Evolutionary conservation across 2,888 invertebrate species (phyloP).

Genomic region (Proisotoma minuta): DNA sequence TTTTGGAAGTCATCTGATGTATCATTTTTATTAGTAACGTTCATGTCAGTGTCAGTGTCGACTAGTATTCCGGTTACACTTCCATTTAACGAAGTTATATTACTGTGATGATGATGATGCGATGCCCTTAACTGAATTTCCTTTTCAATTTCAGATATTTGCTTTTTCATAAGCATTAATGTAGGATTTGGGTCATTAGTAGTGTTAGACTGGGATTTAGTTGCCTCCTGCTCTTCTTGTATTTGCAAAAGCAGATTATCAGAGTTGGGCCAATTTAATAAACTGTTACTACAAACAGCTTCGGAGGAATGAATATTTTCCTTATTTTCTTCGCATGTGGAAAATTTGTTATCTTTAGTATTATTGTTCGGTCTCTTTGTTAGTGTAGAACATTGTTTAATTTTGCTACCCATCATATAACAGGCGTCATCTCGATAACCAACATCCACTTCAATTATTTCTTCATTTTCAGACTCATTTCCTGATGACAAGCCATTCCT

Average conservation of each 20-base stretch:
- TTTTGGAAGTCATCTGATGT: not conserved
- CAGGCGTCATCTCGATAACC: not conserved
- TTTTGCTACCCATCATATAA: conserved; percentile 8
- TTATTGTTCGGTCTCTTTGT: not conserved
- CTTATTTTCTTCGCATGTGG: not conserved
- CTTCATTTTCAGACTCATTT: conserved; percentile 83
- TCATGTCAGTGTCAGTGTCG: not conserved
- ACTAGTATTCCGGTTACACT: not conserved
- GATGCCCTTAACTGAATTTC: conserved; percentile 57
- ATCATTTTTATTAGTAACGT: not conserved
- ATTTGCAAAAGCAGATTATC: conserved; percentile 3
- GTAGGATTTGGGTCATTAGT: conserved; percentile 68
- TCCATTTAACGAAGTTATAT: not conserved
- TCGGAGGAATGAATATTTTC: not conserved
- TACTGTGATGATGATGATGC: conserved; percentile 34
- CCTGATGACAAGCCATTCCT: conserved; percentile 80
- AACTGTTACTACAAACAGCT: not conserved
- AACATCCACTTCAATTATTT: conserved; percentile 24
- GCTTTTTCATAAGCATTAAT: conserved; percentile 60
- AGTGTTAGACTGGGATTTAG: not conserved
- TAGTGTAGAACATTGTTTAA: not conserved
- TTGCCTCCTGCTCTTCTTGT: not conserved
- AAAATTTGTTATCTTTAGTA: not conserved
- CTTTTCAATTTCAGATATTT: conserved; percentile 69
- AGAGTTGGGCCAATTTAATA: not conserved